Percentiles rank a stretch among this genome's conserved stretches.
These are phyloP conservation scores for Abramis brama DNA, from an alignment of 2,113 vertebrate genomes.

Conservation along the genomic window DNA sequence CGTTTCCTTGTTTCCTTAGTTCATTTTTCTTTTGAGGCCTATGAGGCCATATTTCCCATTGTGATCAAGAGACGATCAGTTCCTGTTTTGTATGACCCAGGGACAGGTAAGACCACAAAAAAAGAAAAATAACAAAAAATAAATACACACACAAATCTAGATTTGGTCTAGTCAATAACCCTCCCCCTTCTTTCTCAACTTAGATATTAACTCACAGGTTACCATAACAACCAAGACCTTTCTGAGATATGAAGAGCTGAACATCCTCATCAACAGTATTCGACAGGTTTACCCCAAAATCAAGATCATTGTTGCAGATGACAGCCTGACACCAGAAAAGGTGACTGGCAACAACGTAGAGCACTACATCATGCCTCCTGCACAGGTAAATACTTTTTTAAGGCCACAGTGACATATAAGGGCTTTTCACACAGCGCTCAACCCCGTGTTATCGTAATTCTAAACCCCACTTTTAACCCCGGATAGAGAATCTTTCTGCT, in stretches of 20 bases:
- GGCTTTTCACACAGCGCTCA: no score
- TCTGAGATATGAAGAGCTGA: slow-evolving; percentile 44
- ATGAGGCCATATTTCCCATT: slow-evolving; percentile 71
- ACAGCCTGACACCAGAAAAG: slow-evolving; percentile 21
- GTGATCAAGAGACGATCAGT: slow-evolving; percentile 63
- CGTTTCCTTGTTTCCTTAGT: slow-evolving; percentile 56
- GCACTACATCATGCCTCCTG: slow-evolving; percentile 77
- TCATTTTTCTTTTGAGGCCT: slow-evolving; percentile 60
- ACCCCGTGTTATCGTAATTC: no score
- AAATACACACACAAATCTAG: not conserved
- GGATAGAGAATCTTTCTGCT: no score
- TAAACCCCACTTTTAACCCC: no score
- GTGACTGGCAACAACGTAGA: slow-evolving; percentile 39
- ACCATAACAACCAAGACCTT: slow-evolving; percentile 51
- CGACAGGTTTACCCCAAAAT: slow-evolving; percentile 41
- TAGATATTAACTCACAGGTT: slow-evolving; percentile 53
- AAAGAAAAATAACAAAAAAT: not conserved
- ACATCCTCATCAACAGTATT: slow-evolving; percentile 38
- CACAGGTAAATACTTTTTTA: slow-evolving; percentile 70
- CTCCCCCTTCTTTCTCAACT: not conserved
- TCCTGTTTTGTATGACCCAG: slow-evolving; percentile 73
- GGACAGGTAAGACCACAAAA: slow-evolving; percentile 52
- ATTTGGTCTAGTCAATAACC: not conserved
- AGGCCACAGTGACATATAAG: not conserved
- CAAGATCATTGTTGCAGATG: slow-evolving; percentile 50